Percentiles rank a stretch among this genome's conserved stretches.
Conservation (phyloP, 2,113 vertebrate genomes). For the Calyptomena viridis region DNA sequence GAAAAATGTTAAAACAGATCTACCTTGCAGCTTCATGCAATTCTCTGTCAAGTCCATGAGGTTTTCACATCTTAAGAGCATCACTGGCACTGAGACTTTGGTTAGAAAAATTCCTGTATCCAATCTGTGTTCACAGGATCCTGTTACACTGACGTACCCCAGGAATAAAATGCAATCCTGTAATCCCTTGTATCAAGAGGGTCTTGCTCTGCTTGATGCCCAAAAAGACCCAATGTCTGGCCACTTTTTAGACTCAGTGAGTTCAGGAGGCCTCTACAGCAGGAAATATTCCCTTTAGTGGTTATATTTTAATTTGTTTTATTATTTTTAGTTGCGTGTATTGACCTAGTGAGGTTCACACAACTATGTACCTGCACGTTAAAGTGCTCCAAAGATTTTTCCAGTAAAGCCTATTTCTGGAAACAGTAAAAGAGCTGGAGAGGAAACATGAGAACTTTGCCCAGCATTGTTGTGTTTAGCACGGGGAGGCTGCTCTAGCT, state of each 20-base stretch:
- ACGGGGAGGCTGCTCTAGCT: background rate
- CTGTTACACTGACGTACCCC: fast-evolving
- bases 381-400: background rate
- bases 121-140: background rate
- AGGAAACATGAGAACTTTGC: background rate
- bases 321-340: background rate
- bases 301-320: background rate
- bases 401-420: background rate
- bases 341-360: background rate
- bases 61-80: background rate
- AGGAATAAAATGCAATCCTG: background rate
- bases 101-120: background rate
- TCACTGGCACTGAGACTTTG: background rate
- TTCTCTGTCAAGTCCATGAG: background rate
- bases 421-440: background rate
- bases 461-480: background rate
- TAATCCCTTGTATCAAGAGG: background rate
- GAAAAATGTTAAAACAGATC: background rate
- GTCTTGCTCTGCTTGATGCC: background rate
- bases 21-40: background rate
- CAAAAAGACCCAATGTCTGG: background rate
- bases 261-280: background rate
- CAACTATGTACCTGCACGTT: background rate
- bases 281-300: background rate
- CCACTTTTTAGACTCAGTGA: background rate